Evolutionary conservation across 2,797 vertebrate species (phyloP).

Genomic region (Takifugu ocellatus): DNA sequence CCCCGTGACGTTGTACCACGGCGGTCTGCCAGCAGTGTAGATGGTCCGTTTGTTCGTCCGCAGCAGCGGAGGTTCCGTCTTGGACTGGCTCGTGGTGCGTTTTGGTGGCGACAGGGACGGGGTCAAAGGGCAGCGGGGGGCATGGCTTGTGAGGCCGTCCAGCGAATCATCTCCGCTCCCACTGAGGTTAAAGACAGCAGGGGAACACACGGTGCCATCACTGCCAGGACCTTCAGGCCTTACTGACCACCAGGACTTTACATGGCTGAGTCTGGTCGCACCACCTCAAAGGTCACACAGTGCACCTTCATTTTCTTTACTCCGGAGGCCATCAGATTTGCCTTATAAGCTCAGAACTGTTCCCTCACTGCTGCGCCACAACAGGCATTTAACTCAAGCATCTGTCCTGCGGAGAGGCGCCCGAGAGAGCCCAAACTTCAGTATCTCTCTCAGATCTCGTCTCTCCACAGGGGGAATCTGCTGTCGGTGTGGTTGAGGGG

Average conservation of each 20-base stretch:
- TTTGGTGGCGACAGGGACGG: slow-evolving; percentile 77
- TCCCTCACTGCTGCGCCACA: slow-evolving; percentile 32
- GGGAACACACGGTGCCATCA: neutral
- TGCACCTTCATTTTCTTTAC: no score
- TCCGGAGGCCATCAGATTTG: slow-evolving; percentile 75
- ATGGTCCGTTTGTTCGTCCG: slow-evolving; percentile 87
- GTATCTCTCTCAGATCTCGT: slow-evolving; percentile 18
- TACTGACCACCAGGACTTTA: no score
- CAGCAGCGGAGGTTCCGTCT: slow-evolving; percentile 84
- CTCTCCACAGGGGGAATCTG: slow-evolving; percentile 49
- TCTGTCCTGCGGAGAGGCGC: slow-evolving; percentile 61
- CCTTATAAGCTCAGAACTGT: slow-evolving; percentile 63
- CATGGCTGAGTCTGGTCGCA: no score
- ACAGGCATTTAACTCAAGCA: slow-evolving; percentile 13
- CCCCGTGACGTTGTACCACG: slow-evolving; percentile 90
- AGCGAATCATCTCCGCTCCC: slow-evolving; percentile 76
- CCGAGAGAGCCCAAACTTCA: slow-evolving; percentile 29
- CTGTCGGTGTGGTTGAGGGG: slow-evolving; percentile 76
- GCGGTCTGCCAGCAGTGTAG: slow-evolving; percentile 86
- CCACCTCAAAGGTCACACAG: no score
- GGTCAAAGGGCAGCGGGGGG: slow-evolving; percentile 71
- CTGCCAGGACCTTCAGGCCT: neutral
- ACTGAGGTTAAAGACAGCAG: slow-evolving; percentile 29
- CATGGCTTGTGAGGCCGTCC: slow-evolving; percentile 62
- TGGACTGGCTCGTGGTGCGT: slow-evolving; percentile 80